phyloP scores from a whole-genome alignment of 2,797 vertebrate species.

The Halcyon chelicuti region DNA sequence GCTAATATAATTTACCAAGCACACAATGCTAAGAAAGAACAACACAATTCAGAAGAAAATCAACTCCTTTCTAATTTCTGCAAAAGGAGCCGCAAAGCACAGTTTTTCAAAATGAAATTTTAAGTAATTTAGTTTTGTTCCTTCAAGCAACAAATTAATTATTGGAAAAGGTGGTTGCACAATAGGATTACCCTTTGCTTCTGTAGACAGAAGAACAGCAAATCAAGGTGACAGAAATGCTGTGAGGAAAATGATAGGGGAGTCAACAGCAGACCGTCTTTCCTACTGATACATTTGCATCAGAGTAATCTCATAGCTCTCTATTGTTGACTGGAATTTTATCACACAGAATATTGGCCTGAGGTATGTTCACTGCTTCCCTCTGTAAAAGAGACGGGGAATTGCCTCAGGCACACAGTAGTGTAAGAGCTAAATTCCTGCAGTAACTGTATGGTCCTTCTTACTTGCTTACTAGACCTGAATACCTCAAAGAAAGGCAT shows the following conservation, averaged over 20 bases:
- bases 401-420: background rate
- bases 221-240: background rate
- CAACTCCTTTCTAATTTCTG: background rate
- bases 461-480: background rate
- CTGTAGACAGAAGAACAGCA: background rate
- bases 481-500: background rate
- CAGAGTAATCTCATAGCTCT: background rate
- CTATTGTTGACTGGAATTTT: background rate
- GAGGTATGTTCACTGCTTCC: background rate
- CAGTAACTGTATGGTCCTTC: background rate
- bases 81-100: background rate
- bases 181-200: background rate
- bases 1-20: slow-evolving; percentile 25
- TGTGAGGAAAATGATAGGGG: background rate
- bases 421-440: background rate
- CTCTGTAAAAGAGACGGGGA: background rate
- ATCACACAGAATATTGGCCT: background rate
- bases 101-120: slow-evolving; percentile 19
- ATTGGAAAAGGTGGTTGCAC: background rate
- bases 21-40: background rate
- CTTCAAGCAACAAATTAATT: slow-evolving; percentile 42
- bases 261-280: background rate
- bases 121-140: background rate
- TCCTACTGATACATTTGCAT: background rate
- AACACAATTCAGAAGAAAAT: background rate